These are phyloP conservation scores for Drosophila nigromelanica DNA, from an alignment of 1,140 invertebrate species.

Conservation along the genomic window DNA sequence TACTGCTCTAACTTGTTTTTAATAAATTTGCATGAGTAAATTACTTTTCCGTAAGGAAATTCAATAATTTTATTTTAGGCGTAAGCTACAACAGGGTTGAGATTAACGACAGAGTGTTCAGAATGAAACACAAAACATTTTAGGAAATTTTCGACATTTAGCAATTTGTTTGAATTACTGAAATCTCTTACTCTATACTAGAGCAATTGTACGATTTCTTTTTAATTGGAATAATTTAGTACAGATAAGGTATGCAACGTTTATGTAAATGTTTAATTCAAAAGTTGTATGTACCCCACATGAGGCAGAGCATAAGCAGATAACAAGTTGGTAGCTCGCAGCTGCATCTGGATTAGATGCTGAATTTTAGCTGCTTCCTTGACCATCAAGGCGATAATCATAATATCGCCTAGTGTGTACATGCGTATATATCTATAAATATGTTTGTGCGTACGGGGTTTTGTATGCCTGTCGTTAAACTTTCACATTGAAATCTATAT, in stretches of 20 bases:
- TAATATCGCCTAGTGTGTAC: slow-evolving; percentile 40
- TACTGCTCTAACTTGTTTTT: background rate
- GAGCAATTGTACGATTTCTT: no score
- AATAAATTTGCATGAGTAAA: background rate
- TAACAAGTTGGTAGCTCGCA: slow-evolving; percentile 58
- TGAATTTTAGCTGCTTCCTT: slow-evolving; percentile 41
- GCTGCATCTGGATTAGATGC: slow-evolving; percentile 71
- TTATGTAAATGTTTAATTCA: background rate
- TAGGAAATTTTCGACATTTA: no score
- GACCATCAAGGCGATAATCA: slow-evolving; percentile 66
- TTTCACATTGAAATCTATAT: slow-evolving; percentile 78
- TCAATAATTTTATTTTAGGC: background rate
- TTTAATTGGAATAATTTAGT: no score
- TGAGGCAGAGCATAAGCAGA: slow-evolving; percentile 27
- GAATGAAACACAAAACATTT: no score
- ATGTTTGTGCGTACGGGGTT: slow-evolving; percentile 16
- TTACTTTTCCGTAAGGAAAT: background rate
- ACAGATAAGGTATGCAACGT: background rate
- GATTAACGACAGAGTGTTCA: no score
- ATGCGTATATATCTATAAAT: no score
- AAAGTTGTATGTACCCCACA: slow-evolving; percentile 12
- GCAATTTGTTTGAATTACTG: no score
- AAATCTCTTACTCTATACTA: no score
- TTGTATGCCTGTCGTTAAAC: slow-evolving; percentile 71
- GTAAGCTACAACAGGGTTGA: background rate